phyloP scores from a whole-genome alignment of 2,113 vertebrate genomes.

The Platysternon megacephalum region DNA sequence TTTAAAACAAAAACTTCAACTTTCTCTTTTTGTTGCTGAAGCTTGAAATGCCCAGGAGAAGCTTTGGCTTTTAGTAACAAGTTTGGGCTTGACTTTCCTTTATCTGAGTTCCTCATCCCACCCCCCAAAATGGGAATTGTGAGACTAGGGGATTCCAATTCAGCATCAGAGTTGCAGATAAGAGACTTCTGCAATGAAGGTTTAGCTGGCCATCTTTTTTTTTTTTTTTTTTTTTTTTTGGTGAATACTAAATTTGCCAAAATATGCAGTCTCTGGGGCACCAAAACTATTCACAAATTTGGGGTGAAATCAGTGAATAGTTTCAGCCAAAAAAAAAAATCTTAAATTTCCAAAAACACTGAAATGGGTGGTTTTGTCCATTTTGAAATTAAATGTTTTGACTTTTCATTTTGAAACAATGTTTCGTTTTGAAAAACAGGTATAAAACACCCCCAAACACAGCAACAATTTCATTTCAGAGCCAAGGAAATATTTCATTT shows the following conservation, averaged over 20 bases:
- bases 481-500: not conserved
- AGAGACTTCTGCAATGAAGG: not conserved
- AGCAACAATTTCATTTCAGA: not conserved
- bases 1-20: not conserved
- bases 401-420: no score
- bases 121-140: not conserved
- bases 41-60: not conserved
- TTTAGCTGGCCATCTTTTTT: not conserved
- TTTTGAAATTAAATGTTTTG: no score
- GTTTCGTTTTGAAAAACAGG: no score
- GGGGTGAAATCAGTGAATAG: not conserved
- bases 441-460: not conserved
- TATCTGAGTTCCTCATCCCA: not conserved
- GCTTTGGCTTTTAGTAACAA: not conserved
- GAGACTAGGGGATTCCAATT: not conserved
- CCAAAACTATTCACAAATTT: not conserved
- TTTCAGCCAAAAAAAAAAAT: not conserved
- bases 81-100: not conserved
- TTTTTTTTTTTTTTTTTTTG: not conserved
- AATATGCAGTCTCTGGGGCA: not conserved
- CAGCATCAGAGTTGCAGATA: not conserved
- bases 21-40: not conserved
- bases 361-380: no score
- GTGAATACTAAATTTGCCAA: not conserved
- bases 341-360: not conserved